A percentile compares a stretch with the other conserved stretches of the same genome.
Evolutionary conservation across 1,140 invertebrate genomes (phyloP).

Genomic region (Globodera rostochiensis): DNA sequence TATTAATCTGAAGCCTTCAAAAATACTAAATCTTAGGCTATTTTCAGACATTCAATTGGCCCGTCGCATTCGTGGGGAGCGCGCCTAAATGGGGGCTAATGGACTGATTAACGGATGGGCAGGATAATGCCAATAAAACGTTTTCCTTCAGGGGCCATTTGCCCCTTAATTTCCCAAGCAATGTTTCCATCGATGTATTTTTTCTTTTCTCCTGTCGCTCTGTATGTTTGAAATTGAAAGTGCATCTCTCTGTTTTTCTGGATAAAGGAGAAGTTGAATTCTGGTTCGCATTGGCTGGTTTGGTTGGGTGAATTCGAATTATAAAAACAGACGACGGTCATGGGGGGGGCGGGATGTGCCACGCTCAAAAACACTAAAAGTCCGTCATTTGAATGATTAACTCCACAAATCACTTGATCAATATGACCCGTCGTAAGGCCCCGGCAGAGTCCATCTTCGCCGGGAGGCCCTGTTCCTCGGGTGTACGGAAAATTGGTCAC

Average conservation of each 20-base stretch:
- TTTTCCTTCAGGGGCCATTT: not conserved
- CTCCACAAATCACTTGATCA: no score
- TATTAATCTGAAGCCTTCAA: not conserved
- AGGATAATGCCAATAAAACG: not conserved
- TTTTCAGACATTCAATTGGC: slow-evolving; percentile 25
- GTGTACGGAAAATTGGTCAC: no score
- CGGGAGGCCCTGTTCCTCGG: no score
- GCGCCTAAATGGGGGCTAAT: slow-evolving; percentile 6
- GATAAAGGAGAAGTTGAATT: not conserved
- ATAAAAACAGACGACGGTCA: no score
- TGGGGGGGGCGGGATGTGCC: no score
- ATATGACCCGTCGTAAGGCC: no score
- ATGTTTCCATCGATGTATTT: not conserved
- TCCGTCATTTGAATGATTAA: no score
- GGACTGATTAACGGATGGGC: not conserved
- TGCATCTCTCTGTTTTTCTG: not conserved
- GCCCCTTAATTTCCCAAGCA: not conserved
- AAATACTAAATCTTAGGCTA: no score
- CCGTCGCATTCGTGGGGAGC: slow-evolving; percentile 27
- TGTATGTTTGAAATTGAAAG: not conserved
- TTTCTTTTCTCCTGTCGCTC: not conserved
- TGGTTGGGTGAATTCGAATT: not conserved
- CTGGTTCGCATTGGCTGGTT: not conserved
- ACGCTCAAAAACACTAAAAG: no score
- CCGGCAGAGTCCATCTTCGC: no score